phyloP scores from a whole-genome alignment of 2,797 vertebrate species.

The Eulemur mongoz region DNA sequence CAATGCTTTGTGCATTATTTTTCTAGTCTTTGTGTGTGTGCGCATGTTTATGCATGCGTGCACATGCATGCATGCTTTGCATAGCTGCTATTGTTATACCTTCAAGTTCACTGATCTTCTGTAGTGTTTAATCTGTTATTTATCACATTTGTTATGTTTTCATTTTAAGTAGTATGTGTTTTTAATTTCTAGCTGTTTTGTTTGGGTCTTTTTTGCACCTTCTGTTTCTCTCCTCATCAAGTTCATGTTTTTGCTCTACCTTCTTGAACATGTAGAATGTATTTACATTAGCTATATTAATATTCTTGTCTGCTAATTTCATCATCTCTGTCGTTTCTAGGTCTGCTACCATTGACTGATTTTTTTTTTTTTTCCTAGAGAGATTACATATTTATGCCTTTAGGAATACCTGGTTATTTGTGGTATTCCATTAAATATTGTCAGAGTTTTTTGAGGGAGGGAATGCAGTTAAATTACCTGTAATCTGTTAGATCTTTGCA shows the following conservation, averaged over 20 bases:
- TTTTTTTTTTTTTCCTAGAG: neutral
- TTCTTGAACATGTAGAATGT: neutral
- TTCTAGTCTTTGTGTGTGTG: neutral
- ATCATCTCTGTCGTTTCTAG: neutral
- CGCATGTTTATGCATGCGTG: neutral
- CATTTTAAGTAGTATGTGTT: neutral
- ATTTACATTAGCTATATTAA: conserved; percentile 16
- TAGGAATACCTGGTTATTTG: conserved; percentile 19
- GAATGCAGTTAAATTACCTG: neutral
- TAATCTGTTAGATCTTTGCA: neutral
- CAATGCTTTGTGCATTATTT: neutral
- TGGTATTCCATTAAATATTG: neutral
- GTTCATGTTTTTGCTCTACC: neutral
- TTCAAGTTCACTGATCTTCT: neutral
- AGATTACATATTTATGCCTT: neutral
- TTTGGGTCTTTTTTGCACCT: neutral
- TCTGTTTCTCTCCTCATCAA: neutral
- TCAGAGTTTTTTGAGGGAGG: neutral
- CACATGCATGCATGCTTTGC: neutral
- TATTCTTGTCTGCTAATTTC: neutral
- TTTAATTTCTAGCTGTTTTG: neutral
- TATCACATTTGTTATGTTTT: neutral
- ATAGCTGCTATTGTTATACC: neutral
- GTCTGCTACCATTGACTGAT: neutral
- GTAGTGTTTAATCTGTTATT: neutral